Evolutionary conservation across 1,140 invertebrate genomes (phyloP).

Genomic region (Ceratosolen solmsi): DNA sequence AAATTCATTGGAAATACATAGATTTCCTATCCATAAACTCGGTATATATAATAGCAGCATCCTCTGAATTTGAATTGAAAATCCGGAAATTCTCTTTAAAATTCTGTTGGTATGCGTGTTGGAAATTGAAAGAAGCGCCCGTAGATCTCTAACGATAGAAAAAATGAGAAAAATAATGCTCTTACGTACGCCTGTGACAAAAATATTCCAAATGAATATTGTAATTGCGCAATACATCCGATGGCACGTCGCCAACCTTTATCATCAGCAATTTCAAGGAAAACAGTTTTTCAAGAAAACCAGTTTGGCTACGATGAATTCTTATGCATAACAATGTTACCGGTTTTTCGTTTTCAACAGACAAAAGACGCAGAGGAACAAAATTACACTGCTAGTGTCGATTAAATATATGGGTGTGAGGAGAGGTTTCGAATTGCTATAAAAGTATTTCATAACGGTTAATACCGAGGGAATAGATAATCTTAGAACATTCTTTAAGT

Average conservation of each 20-base stretch:
- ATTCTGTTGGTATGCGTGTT: not conserved
- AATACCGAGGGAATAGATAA: too few species aligned
- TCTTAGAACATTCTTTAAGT: too few species aligned
- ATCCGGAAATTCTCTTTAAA: constrained; percentile 2
- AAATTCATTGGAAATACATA: too few species aligned
- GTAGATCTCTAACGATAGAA: too few species aligned
- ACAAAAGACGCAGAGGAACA: too few species aligned
- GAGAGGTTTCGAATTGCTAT: too few species aligned
- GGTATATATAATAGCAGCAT: not conserved
- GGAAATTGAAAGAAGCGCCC: not conserved
- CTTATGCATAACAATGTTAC: constrained; percentile 8
- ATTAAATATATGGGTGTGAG: not conserved
- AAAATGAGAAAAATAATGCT: not conserved
- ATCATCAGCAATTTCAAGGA: not conserved
- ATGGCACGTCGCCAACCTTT: not conserved
- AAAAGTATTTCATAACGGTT: too few species aligned
- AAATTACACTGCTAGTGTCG: not conserved
- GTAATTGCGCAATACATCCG: not conserved
- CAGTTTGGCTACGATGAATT: not conserved
- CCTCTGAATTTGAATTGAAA: not conserved
- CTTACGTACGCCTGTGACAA: not conserved
- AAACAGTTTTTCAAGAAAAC: not conserved
- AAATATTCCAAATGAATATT: not conserved
- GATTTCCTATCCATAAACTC: too few species aligned
- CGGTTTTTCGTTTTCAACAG: not conserved